A percentile compares a stretch with the other conserved stretches of the same genome.
Conservation (phyloP, 2,113 vertebrate species). For the Nettapus auritus region DNA sequence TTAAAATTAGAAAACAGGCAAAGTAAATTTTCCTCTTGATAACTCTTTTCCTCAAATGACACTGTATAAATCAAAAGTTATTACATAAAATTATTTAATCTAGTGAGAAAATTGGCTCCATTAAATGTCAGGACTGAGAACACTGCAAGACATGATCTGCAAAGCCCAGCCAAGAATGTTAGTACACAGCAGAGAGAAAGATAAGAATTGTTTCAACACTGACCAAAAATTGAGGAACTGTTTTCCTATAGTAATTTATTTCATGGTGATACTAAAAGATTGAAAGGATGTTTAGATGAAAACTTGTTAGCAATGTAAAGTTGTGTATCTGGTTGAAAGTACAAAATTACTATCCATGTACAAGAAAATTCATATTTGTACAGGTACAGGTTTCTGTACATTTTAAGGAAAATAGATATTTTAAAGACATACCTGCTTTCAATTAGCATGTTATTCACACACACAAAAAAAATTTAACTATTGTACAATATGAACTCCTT, state of each 20-base stretch:
- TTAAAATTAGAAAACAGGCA: not conserved
- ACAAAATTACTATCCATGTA: not conserved
- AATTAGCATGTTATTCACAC: not conserved
- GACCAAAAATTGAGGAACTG: not conserved
- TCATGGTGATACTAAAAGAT: not conserved
- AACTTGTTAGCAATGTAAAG: not conserved
- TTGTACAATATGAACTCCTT: not conserved
- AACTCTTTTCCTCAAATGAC: not conserved
- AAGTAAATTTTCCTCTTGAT: not conserved
- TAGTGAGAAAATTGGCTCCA: not conserved
- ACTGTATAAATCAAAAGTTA: not conserved
- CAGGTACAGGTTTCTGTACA: not conserved
- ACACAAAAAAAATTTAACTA: not conserved
- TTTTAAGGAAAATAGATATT: not conserved
- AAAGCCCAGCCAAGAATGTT: not conserved
- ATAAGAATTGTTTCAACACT: not conserved
- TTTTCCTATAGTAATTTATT: not conserved
- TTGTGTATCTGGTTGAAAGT: not conserved
- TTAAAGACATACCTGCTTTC: not conserved
- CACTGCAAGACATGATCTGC: not conserved
- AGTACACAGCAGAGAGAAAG: not conserved
- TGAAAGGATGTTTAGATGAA: not conserved
- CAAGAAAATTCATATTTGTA: not conserved
- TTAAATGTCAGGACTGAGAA: not conserved
- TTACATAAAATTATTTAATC: not conserved